Evolutionary conservation across 2,888 invertebrate genomes (phyloP).

Genomic region (Chesias legatella): DNA sequence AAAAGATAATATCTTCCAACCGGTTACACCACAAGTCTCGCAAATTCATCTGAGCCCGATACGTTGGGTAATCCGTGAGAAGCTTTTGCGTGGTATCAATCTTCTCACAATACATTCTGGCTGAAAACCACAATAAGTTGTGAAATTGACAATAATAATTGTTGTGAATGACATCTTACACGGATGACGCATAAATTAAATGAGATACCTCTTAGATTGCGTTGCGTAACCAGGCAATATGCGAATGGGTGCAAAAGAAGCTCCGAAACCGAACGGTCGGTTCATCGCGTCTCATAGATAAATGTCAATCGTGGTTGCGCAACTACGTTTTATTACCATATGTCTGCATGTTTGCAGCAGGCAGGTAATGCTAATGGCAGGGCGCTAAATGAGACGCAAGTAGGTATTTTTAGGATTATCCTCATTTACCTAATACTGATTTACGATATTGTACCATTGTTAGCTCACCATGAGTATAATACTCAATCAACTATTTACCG

Average conservation of each 20-base stretch:
- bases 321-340: constrained; percentile 67
- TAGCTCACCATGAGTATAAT: too few species aligned
- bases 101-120: constrained; percentile 47
- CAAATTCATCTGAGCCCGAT: constrained; percentile 27
- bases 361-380: constrained; percentile 45
- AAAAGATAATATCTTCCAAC: constrained; percentile 21
- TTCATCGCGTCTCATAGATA: constrained; percentile 50
- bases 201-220: constrained; percentile 18
- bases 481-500: constrained; percentile 4
- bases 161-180: constrained; percentile 27
- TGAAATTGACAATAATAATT: constrained; percentile 34
- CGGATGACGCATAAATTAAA: constrained; percentile 17
- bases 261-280: constrained; percentile 41
- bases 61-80: constrained; percentile 42
- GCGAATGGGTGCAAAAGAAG: constrained; percentile 31
- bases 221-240: constrained; percentile 8
- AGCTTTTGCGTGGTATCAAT: constrained; percentile 34
- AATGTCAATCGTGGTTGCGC: constrained; percentile 71
- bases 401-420: constrained; percentile 51
- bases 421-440: too few species aligned
- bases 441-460: too few species aligned
- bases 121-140: constrained; percentile 32
- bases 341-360: constrained; percentile 50
- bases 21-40: constrained; percentile 26
- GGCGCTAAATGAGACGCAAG: constrained; percentile 49